phyloP scores from a whole-genome alignment of 2,888 invertebrate species.

The Ashinkailepas kermadecensis region DNA sequence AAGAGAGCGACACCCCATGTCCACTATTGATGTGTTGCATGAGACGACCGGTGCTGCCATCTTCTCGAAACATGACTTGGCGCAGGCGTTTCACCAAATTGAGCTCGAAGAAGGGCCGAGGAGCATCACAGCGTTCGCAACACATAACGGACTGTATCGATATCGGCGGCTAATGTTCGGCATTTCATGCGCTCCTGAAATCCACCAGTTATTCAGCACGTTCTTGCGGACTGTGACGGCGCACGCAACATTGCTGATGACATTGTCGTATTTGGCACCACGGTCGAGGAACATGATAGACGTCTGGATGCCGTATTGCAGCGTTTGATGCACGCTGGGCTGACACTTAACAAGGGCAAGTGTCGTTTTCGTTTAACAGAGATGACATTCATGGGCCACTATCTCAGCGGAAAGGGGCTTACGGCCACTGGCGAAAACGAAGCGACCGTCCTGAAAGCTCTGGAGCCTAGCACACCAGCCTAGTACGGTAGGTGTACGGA shows the following conservation, averaged over 20 bases:
- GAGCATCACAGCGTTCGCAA: slow-evolving; percentile 22
- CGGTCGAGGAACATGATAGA: background rate
- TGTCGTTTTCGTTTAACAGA: background rate
- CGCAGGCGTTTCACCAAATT: slow-evolving; percentile 24
- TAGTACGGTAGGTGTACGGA: no score
- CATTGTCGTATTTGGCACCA: background rate
- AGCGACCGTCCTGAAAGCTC: no score
- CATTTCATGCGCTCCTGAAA: slow-evolving; percentile 12
- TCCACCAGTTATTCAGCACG: slow-evolving; percentile 23
- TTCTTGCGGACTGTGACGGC: slow-evolving; percentile 8
- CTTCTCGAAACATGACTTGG: slow-evolving; percentile 26
- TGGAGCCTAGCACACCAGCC: no score
- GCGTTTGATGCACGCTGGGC: background rate
- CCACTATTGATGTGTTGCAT: slow-evolving; percentile 29
- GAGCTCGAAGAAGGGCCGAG: background rate
- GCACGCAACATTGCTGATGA: background rate
- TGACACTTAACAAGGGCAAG: background rate
- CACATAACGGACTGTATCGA: slow-evolving; percentile 23
- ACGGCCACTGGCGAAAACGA: background rate
- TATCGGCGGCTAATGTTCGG: slow-evolving; percentile 27
- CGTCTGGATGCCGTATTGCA: background rate
- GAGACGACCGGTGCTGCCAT: background rate
- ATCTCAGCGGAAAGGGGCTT: background rate
- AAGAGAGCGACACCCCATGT: slow-evolving; percentile 33
- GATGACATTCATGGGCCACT: background rate